Evolutionary conservation across 2,797 vertebrate genomes (phyloP).

Genomic region (Margarornis squamiger): DNA sequence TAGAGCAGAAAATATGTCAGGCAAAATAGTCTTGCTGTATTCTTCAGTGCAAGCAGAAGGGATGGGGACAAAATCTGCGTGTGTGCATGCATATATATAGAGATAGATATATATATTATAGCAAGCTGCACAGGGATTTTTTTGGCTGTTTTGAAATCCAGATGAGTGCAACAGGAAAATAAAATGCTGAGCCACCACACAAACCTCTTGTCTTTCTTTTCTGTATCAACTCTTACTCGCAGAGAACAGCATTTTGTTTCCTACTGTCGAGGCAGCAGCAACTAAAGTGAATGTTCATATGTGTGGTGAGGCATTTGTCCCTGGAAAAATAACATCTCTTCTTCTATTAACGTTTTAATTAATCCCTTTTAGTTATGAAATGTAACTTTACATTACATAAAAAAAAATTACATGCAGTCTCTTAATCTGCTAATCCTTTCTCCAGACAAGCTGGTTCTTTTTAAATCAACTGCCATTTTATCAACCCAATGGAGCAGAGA

Average conservation of each 20-base stretch:
- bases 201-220: conserved; percentile 17
- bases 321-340: conserved; percentile 68
- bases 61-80: background rate
- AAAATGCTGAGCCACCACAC: conserved; percentile 44
- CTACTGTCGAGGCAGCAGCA: conserved; percentile 49
- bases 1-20: background rate
- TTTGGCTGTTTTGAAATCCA: background rate
- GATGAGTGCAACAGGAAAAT: background rate
- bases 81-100: no score
- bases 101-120: no score
- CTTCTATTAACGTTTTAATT: conserved; percentile 71
- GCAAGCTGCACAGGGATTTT: background rate
- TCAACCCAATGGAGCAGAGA: conserved; percentile 73
- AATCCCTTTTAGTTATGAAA: conserved; percentile 76
- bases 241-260: conserved; percentile 17
- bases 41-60: background rate
- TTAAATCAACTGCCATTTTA: conserved; percentile 75
- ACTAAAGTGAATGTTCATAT: conserved; percentile 51
- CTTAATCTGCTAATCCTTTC: conserved; percentile 77
- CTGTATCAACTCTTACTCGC: conserved; percentile 4
- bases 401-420: conserved; percentile 67
- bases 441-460: conserved; percentile 77
- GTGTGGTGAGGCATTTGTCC: conserved; percentile 57
- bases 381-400: conserved; percentile 73
- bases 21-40: background rate